These are phyloP conservation scores for Tautogolabrus adspersus DNA, from an alignment of 2,113 vertebrate genomes.

Conservation along the genomic window DNA sequence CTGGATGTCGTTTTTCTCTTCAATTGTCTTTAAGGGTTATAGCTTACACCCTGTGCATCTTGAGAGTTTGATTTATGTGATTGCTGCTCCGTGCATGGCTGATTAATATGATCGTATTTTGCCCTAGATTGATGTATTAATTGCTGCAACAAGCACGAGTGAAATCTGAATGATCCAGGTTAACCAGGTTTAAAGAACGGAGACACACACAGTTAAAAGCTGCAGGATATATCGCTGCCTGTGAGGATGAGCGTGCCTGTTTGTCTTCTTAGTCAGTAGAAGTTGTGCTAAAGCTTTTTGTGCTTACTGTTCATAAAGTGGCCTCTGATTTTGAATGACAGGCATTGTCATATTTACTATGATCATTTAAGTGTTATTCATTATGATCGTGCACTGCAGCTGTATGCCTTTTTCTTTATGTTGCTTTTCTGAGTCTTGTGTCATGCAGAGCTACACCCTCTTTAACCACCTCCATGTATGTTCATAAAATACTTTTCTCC, in stretches of 20 bases:
- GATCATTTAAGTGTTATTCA: not conserved
- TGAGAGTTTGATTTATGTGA: conserved; percentile 15
- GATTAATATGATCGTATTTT: not conserved
- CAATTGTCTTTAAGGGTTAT: not conserved
- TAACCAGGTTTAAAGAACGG: not conserved
- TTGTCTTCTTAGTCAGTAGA: not conserved
- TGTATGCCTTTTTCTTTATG: not conserved
- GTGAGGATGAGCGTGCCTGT: not conserved
- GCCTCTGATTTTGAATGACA: not conserved
- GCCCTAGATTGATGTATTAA: not conserved
- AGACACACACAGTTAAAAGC: not conserved
- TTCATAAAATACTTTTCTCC: conserved; percentile 67
- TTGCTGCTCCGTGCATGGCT: not conserved
- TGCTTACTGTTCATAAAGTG: not conserved
- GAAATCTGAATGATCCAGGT: not conserved
- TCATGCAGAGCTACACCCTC: conserved; percentile 12
- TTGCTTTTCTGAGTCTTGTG: too few species aligned
- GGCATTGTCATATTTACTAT: not conserved
- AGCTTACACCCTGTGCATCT: conserved; percentile 15
- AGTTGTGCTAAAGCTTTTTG: not conserved
- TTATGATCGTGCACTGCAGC: not conserved
- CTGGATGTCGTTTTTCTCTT: conserved; percentile 6
- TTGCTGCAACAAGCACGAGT: not conserved
- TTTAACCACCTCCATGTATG: conserved; percentile 60
- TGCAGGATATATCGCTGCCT: not conserved